Base-by-base conservation (phyloP, 2,113 vertebrate genomes). In the Oreamnos americanus region DNA sequence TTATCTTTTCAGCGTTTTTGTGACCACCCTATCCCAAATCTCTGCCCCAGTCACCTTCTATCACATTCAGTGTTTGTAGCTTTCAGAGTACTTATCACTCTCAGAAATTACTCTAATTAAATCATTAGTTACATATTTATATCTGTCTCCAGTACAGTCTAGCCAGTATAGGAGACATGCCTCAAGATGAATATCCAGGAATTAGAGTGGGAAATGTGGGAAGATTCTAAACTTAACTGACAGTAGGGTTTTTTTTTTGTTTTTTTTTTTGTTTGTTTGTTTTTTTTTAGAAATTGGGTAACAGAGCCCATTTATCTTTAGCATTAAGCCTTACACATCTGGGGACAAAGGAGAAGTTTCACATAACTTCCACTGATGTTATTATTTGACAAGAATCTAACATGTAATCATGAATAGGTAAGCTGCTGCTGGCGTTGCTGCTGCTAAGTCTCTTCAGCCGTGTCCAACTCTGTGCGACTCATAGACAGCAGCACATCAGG, bases 361-460 rank as follows among this genome's bases (percentile, higher is more conserved):
- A 78, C 9, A 62, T 12, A 57, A 17, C 60, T 92, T 89, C 12
- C 4, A 55, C 9, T 60, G 45, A 39, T 11, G 39, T 58, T 79
- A 13, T 19, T 84, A 47, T 60, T 97, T 96, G 67, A 88, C 1
- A 87, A 83, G 13, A 94, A 87, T 74, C 25, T 71, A 87, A 49
- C 78, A 90, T 76, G 33, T 15, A 26, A 58, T 78, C 36, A 79
- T 49, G 5, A 71, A 5, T 17, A 83, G 23, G 51, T 43, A 36
- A 88, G 5, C 1, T 11, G 14, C 30, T 16, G 6, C 60, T 62
- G 28, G 6, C 26, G 23, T 57, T 60, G 26, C 26, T 57, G 21
- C 21, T 60, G 26, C 58, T 60, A 30, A 60, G 5, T 30, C 2
- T 2, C 28, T 62, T 62, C 60, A 6, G 60, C 30, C 13, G 6